These are phyloP conservation scores for Saxicola maurus DNA, from an alignment of 2,797 vertebrate species.

Conservation along the genomic window DNA sequence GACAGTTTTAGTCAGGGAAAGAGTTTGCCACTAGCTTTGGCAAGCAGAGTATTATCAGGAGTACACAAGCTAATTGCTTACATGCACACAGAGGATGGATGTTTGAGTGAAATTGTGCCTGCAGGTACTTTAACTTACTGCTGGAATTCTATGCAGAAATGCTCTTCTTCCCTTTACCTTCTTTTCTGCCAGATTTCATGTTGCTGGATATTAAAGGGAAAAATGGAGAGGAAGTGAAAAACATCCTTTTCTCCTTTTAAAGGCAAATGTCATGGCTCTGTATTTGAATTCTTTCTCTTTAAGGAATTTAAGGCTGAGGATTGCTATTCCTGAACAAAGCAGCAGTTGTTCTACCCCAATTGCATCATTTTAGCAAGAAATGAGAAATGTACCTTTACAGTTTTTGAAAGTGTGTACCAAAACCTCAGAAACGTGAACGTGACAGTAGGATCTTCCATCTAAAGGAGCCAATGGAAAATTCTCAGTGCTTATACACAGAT, in stretches of 20 bases:
- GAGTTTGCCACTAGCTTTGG: background rate
- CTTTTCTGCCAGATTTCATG: background rate
- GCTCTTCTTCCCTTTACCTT: background rate
- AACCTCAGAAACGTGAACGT: background rate
- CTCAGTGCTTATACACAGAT: background rate
- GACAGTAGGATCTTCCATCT: background rate
- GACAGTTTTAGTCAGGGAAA: background rate
- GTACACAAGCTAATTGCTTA: background rate
- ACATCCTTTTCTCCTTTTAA: background rate
- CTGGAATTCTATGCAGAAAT: background rate
- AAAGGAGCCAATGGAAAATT: background rate
- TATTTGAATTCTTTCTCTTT: background rate
- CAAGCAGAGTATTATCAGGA: background rate
- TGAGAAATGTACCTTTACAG: background rate
- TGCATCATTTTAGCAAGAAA: background rate
- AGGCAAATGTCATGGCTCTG: background rate
- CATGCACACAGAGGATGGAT: background rate
- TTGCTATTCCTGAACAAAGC: background rate
- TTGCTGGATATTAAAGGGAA: background rate
- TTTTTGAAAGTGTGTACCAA: background rate
- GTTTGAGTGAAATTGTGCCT: background rate
- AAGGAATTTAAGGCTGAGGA: background rate
- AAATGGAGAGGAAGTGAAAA: background rate
- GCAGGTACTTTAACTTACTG: background rate
- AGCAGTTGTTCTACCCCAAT: background rate